Percentiles rank a stretch among this genome's conserved stretches.
These are phyloP conservation scores for Kryptolebias ocellatus DNA, from an alignment of 2,797 vertebrate genomes.

Conservation along the genomic window DNA sequence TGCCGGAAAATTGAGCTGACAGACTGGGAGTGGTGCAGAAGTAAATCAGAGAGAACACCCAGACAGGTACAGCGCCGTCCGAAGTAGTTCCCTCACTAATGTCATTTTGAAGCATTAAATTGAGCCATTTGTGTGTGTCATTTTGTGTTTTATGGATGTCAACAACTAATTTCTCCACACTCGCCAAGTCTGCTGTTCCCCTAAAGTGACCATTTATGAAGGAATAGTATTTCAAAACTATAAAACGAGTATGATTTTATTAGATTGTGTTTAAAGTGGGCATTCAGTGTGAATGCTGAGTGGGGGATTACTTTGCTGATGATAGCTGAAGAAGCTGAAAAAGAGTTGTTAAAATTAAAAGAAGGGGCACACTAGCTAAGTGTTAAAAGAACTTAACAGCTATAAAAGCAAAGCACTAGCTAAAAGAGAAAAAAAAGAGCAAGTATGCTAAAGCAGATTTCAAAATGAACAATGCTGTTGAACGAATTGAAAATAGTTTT, in stretches of 20 bases:
- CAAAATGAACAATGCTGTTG: too few species aligned
- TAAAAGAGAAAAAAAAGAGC: too few species aligned
- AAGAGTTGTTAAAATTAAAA: too few species aligned
- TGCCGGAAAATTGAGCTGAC: constrained; percentile 86
- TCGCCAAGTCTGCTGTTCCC: constrained; percentile 12
- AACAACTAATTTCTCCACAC: constrained; percentile 32
- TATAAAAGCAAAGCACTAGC: too few species aligned
- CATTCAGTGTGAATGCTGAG: too few species aligned
- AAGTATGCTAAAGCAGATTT: too few species aligned
- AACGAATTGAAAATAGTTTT: too few species aligned
- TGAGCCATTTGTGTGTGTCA: constrained; percentile 34
- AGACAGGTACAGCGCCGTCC: constrained; percentile 87
- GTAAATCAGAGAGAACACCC: constrained; percentile 93
- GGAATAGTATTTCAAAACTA: not conserved
- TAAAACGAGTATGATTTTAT: constrained; percentile 2
- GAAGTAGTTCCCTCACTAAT: constrained; percentile 9
- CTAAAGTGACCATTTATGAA: constrained; percentile 10
- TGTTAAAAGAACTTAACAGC: too few species aligned
- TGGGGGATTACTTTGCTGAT: too few species aligned
- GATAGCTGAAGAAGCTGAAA: too few species aligned
- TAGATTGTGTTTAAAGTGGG: too few species aligned
- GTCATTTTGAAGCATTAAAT: constrained; percentile 29
- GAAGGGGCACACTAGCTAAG: too few species aligned
- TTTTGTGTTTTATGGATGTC: constrained; percentile 22
- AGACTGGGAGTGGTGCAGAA: constrained; percentile 98